Conservation (phyloP, 2,113 vertebrate genomes). For the Myxocyprinus asiaticus region DNA sequence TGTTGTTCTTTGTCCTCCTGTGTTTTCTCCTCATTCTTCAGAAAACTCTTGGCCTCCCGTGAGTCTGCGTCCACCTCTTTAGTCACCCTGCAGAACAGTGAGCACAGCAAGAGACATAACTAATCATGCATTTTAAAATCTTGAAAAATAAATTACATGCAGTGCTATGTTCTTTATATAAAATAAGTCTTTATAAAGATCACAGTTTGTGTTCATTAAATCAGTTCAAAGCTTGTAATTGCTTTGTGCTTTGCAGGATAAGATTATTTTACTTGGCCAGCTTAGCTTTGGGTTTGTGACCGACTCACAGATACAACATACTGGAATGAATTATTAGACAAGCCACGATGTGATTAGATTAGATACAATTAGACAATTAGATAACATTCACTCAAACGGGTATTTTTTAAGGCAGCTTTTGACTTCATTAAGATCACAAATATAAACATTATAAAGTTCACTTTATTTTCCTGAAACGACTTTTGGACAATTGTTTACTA, state of each 20-base stretch:
- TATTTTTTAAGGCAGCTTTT: not conserved
- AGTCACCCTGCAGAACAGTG: constrained; percentile 78
- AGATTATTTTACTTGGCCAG: constrained; percentile 7
- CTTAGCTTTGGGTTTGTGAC: not conserved
- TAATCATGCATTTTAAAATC: not conserved
- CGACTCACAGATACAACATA: constrained; percentile 1
- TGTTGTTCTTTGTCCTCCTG: constrained; percentile 15
- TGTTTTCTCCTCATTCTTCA: constrained; percentile 76
- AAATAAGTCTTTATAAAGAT: not conserved
- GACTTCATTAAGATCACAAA: not conserved
- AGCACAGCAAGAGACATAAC: not conserved
- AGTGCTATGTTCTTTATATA: not conserved
- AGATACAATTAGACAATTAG: too few species aligned
- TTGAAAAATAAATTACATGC: not conserved
- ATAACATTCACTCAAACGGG: too few species aligned
- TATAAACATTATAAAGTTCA: not conserved
- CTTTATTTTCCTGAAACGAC: too few species aligned
- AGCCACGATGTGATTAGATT: not conserved
- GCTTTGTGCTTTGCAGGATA: constrained; percentile 1
- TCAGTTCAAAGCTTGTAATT: not conserved
- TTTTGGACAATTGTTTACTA: too few species aligned
- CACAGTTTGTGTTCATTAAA: not conserved
- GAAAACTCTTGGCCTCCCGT: constrained; percentile 85
- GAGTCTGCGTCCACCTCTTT: constrained; percentile 90
- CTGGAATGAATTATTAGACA: constrained; percentile 3